These are phyloP conservation scores for Noturus placidus DNA, from an alignment of 2,113 vertebrate species.

Conservation along the genomic window DNA sequence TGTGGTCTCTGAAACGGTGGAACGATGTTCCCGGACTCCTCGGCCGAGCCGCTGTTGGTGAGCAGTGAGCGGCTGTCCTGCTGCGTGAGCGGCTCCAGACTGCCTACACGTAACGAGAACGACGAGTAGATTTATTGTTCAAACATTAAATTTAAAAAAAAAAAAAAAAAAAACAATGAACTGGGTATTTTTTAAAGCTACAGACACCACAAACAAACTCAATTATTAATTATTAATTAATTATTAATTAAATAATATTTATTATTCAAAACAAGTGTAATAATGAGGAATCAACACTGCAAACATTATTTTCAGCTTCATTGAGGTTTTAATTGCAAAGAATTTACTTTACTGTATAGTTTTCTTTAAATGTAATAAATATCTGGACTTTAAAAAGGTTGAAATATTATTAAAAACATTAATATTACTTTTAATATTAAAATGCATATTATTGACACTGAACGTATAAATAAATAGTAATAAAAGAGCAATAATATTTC, in stretches of 20 bases:
- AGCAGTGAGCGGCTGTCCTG: constrained; percentile 36
- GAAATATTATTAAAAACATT: background rate
- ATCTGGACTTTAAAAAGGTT: background rate
- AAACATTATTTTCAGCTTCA: background rate
- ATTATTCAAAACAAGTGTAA: background rate
- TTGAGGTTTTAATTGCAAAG: background rate
- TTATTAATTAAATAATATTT: too few species aligned
- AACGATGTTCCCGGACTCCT: background rate
- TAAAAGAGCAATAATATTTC: background rate
- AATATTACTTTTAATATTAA: background rate
- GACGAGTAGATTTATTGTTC: background rate
- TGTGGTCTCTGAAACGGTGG: constrained; percentile 40
- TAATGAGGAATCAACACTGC: too few species aligned
- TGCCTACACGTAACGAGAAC: background rate
- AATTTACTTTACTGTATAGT: background rate
- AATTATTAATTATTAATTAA: too few species aligned
- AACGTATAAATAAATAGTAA: background rate
- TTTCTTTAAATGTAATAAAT: background rate
- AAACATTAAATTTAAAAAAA: background rate
- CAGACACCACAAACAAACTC: background rate
- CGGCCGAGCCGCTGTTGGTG: constrained; percentile 1
- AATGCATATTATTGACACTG: background rate
- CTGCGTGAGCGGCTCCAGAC: background rate
- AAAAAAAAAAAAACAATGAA: background rate
- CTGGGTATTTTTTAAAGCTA: too few species aligned